A percentile compares a stretch with the other conserved stretches of the same genome.
phyloP scores from a whole-genome alignment of 2,888 invertebrate species.

The Eupithecia abbreviata region DNA sequence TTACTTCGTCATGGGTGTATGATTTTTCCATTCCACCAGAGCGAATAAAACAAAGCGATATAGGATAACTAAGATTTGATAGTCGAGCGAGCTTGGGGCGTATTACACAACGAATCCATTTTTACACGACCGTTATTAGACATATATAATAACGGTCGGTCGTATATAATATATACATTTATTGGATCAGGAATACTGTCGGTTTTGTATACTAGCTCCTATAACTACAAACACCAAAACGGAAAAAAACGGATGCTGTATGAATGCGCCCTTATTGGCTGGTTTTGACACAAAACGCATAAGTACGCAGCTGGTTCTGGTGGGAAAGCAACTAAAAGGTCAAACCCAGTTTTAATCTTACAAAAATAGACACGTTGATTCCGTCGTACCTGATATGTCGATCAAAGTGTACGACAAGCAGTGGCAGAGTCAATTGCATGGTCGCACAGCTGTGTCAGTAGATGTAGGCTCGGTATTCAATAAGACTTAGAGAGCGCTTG shows the following conservation, averaged over 20 bases:
- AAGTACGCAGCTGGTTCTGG: not conserved
- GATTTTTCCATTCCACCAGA: not conserved
- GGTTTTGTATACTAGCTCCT: no score
- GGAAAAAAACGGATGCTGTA: no score
- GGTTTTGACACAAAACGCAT: not conserved
- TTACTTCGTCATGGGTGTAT: no score
- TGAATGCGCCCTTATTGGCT: no score
- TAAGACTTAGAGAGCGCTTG: slow-evolving; percentile 15
- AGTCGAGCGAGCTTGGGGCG: no score
- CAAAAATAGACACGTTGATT: not conserved
- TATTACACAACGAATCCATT: no score
- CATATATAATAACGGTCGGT: no score
- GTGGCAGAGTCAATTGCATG: not conserved
- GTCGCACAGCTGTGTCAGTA: not conserved
- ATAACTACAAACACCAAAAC: no score
- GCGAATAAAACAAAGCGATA: not conserved
- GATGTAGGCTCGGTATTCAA: slow-evolving; percentile 6
- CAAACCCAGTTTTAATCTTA: not conserved
- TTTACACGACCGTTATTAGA: no score
- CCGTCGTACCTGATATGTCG: not conserved
- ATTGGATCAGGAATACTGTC: no score
- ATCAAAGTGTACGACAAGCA: not conserved
- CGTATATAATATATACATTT: no score
- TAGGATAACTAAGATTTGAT: no score
- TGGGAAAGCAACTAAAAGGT: not conserved